phyloP scores from a whole-genome alignment of 2,888 invertebrate species.

The Eubasilissa splendida region DNA sequence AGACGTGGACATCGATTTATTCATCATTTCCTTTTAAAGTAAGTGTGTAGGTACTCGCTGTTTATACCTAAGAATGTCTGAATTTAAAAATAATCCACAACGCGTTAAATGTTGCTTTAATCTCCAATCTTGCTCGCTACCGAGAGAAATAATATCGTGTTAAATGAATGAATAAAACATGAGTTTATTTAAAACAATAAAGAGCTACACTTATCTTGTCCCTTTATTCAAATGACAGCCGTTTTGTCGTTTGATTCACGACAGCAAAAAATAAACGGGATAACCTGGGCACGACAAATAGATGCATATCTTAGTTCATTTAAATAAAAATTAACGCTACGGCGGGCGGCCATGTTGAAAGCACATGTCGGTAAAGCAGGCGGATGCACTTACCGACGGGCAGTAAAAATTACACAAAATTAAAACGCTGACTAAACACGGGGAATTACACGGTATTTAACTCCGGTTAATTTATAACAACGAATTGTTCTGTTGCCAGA shows the following conservation, averaged over 20 bases:
- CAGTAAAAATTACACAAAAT: conserved; percentile 38
- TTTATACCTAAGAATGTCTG: conserved; percentile 3
- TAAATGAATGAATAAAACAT: conserved; percentile 41
- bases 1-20: too few species aligned
- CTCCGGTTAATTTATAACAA: conserved; percentile 53
- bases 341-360: conserved; percentile 43
- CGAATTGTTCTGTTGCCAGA: conserved; percentile 41
- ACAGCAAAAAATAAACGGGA: conserved; percentile 45
- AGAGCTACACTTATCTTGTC: conserved; percentile 31
- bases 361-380: conserved; percentile 42
- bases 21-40: too few species aligned
- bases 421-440: conserved; percentile 48
- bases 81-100: conserved; percentile 14
- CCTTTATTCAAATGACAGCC: conserved; percentile 47
- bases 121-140: conserved; percentile 31
- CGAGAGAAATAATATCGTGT: conserved; percentile 37
- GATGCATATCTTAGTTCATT: conserved; percentile 55
- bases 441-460: conserved; percentile 58
- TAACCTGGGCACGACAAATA: conserved; percentile 34
- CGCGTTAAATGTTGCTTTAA: conserved; percentile 10
- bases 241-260: conserved; percentile 47
- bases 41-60: too few species aligned
- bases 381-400: conserved; percentile 31
- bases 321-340: conserved; percentile 55
- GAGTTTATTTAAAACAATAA: conserved; percentile 42